A percentile compares a stretch with the other conserved stretches of the same genome.
Evolutionary conservation across 2,888 invertebrate genomes (phyloP).

Genomic region (Sinopyrophorus schimmeli): DNA sequence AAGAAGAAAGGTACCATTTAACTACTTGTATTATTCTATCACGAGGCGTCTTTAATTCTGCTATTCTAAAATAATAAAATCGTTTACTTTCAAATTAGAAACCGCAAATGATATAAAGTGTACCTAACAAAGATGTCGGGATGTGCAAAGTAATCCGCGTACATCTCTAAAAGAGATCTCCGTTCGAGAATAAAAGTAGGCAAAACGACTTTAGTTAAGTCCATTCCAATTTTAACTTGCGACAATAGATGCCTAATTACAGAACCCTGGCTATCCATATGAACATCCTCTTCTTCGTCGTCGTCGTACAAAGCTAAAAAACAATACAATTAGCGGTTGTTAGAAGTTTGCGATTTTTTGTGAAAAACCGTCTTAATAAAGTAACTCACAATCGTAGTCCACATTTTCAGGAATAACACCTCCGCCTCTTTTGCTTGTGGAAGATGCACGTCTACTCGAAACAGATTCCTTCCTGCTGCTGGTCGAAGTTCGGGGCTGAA

Average conservation of each 20-base stretch:
- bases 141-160: constrained; percentile 99
- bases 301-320: constrained; percentile 86
- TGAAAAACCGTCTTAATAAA: not conserved
- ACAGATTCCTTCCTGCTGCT: not conserved
- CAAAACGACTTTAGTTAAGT: constrained; percentile 96
- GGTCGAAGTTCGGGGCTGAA: not conserved
- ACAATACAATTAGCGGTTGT: constrained; percentile 28
- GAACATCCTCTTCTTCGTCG: constrained; percentile 85
- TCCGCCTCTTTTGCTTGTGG: not conserved
- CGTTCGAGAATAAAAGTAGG: constrained; percentile 98
- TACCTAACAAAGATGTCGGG: constrained; percentile 94
- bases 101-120: constrained; percentile 17
- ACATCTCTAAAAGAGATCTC: constrained; percentile 98
- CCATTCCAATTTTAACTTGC: constrained; percentile 99
- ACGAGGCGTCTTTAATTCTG: constrained; percentile 80
- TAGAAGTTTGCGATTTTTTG: not conserved
- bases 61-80: constrained; percentile 79
- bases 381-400: constrained; percentile 28
- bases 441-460: not conserved
- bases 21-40: constrained; percentile 94
- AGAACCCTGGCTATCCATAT: constrained; percentile 95
- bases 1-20: constrained; percentile 97
- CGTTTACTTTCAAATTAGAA: constrained; percentile 17
- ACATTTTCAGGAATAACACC: constrained; percentile 5
- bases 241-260: constrained; percentile 96